Evolutionary conservation across 2,113 vertebrate species (phyloP).

Genomic region (Dicentrarchus labrax): DNA sequence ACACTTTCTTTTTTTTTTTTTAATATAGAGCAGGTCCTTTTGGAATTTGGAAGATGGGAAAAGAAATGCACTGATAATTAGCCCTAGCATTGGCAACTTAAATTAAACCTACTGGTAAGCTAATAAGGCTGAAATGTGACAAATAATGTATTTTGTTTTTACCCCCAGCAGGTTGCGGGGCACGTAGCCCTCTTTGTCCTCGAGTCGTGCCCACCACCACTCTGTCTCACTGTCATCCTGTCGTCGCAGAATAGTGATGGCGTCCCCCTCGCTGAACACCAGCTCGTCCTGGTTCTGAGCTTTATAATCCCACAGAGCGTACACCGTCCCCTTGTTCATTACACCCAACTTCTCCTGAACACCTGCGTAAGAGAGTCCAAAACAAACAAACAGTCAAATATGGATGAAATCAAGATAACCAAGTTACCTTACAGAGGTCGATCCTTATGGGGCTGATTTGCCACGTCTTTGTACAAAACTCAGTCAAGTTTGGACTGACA

Average conservation of each 20-base stretch:
- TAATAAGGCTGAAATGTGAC: not conserved
- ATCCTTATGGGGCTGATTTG: not conserved
- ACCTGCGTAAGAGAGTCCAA: constrained; percentile 80
- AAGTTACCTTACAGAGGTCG: not conserved
- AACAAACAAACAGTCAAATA: not conserved
- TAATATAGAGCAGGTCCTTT: no score
- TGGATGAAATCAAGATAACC: not conserved
- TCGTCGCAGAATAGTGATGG: constrained; percentile 91
- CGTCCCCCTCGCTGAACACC: constrained; percentile 93
- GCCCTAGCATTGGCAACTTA: no score
- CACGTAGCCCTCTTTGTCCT: constrained; percentile 94
- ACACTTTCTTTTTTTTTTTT: no score
- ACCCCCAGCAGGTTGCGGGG: constrained; percentile 98
- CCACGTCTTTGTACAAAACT: not conserved
- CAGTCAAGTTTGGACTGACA: not conserved
- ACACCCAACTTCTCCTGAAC: constrained; percentile 98
- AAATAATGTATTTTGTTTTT: constrained; percentile 36
- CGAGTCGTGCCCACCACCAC: constrained; percentile 98
- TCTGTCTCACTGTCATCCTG: constrained; percentile 95
- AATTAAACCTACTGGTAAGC: not conserved
- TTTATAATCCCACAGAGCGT: constrained; percentile 93
- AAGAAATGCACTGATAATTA: no score
- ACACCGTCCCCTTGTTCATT: constrained; percentile 98
- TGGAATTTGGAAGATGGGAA: no score
- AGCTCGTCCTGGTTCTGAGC: constrained; percentile 93